Base-by-base conservation (phyloP, 1,140 invertebrate species). In the Drosophila chauvacae region DNA sequence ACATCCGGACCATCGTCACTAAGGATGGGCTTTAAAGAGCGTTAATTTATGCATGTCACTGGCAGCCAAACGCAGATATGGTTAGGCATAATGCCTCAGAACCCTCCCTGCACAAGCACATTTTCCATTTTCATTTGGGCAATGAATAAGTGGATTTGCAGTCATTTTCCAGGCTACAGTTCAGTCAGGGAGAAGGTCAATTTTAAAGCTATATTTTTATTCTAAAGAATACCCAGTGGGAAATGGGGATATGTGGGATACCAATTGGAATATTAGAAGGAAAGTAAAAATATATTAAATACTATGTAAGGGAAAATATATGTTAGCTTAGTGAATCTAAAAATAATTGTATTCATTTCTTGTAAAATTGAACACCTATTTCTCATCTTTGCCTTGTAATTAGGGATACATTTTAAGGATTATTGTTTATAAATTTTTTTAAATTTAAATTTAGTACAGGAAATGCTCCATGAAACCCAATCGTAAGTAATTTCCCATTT, bases 21-120 rank as follows among this genome's bases (percentile, higher is more conserved):
- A 23, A 3, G 7, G 0, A 13, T 11, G 26, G 56, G 11, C 69
- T 62, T 61, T 51, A 53, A 62, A 72, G 20, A 57, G 53, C 75
- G 53, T 78, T 78, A 78, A 78, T 78, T 78, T 78, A 78, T 78
- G 76, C 75, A 58, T 77, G 65, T 77, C 72, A 63, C 58, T 63
- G 42, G 23, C 72, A 50, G 48, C 48, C 58, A 23, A 41, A 51
- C 28, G 33, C 39, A 58, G 53, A 71, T 71, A 72, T 72, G 69
- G 51, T 50, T 30, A 41, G 51, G 69, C 66, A 58, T 41, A 58
- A 70, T 28, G 50, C 50, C 26, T 35, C 45, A 48, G 47, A 51
- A 66, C 45, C 35, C 35, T 42, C 50, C 18, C 20, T 20, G 13
- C 18, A 30, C 14, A 23, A 26, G 28, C 7, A 20, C 26, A 70